Base-by-base conservation (phyloP, 2,888 invertebrate genomes). In the Lepetodrilus schrolli region DNA sequence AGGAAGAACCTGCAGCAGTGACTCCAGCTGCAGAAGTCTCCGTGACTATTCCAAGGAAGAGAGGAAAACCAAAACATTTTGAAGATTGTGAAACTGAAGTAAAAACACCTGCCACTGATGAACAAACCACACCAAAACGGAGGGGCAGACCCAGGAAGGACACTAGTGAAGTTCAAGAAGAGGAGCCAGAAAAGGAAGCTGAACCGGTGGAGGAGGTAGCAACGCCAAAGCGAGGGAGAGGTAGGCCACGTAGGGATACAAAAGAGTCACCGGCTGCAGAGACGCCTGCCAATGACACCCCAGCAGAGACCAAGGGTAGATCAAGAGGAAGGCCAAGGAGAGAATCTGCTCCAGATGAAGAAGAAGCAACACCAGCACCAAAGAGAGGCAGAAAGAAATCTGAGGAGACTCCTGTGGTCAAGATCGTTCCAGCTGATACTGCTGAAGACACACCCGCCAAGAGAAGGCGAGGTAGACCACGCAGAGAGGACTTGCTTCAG, bases 101-200 rank as follows among this genome's bases (percentile, higher is more conserved):
- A 7, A 48, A 66, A 20, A 58, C 51, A n/a, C 49, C 43, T n/a
- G 37, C 23, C n/a, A 49, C 37, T 51, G 72, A 66, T 17, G 70
- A 69, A 13, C 69, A 48, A 47, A n/a, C 58, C 17, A 13, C 75
- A 26, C 66, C 50, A 13, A 72, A 70, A 66, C 76, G 77, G 43
- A 74, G 81, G 76, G 79, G 83, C 37, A 72, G 78, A 47, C 66
- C 77, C 13, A 80, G 78, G 66, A 81, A 80, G 66, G 81, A 37
- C 34, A 36, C 51, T 68, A 43, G 30, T 36, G 38, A 38, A 68
- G 36, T 13, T 4, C 49, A 51, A 73, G 72, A 74, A 65, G 65
- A 43, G 36, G 34, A 34, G n/a, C 17, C 36, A 66, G 21, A 66
- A 43, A 66, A 66, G 43, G n/a, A n/a, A 17, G 10, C 37, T 13